Base-by-base conservation (phyloP, 2,113 vertebrate genomes). In the Poecilia latipinna region DNA sequence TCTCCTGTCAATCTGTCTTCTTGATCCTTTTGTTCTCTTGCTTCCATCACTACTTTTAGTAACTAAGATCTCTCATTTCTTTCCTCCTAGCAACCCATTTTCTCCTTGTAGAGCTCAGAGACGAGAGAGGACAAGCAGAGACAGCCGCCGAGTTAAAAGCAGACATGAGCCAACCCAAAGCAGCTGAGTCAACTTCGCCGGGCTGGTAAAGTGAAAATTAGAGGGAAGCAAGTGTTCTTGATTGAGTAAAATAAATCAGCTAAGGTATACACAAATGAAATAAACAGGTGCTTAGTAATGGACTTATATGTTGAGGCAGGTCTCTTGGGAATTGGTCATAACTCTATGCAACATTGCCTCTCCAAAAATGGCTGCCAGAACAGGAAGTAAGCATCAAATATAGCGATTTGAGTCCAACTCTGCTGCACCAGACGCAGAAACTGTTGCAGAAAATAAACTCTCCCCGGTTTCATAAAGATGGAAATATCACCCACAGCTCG, bases 61-160 rank as follows among this genome's bases (percentile, higher is more conserved):
- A 64, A 67, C 61, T 26, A 51, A 39, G 33, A 60, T 75, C 51
- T 73, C 44, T 74, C 78, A 24, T 39, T 66, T 75, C 64, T 75
- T 57, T 39, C 26, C 24, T 57, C 80, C 57, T 68, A 68, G 76
- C 79, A 74, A 77, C 72, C 73, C 65, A 42, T 66, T 31, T 3
- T 63, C 51, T 86, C 79, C 78, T 62, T 61, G 65, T 62, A 77
- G 81, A 87, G 79, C 74, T 87, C 54, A 26, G 74, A 86, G 62
- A 83, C 77, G 33, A 82, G 78, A 83, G 79, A 65, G 60, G 64
- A 86, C 82, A 84, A 89, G 82, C 57, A 62, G 22, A 88, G 87
- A 88, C 78, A 76, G n/a, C n/a, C n/a, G n/a, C n/a, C n/a, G n/a
- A n/a, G n/a, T n/a, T n/a, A n/a, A n/a, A n/a, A 88, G 79, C 65